Evolutionary conservation across 2,113 vertebrate genomes (phyloP), one percentile per base, ranked within the genome.

Genomic region (Sylvietta virens): DNA sequence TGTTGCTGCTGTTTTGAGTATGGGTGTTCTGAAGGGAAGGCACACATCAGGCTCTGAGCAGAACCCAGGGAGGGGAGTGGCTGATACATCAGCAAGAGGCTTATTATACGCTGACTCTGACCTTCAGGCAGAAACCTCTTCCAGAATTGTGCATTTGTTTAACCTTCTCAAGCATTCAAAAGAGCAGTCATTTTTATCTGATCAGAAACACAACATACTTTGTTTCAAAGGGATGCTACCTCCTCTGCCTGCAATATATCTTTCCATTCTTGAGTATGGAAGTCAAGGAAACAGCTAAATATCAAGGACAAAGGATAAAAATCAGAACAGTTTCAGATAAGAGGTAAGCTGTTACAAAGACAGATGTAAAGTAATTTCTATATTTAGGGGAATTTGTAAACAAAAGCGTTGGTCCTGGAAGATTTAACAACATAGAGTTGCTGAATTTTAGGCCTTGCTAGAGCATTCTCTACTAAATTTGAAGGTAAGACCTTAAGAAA

Each of bases 241-340:
- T 19, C 83, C 88, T 87, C 50, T 69, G 15, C 45, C 72, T 78
- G 82, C 88, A 96, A 89, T 82, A 35, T 30, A 54, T 91, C 17
- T 86, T 96, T 88, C 47, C 4, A 7, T 88, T 94, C 58, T 64
- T 81, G 11, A 27, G 13, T 40, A 35, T 5, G 53, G 62, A 95
- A 95, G 66, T 56, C 47, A 92, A 89, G 37, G 13, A 85, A 94
- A 80, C 17, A 70, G 60, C 28, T 84, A 86, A 87, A 74, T 90
- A 96, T n/a, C 58, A 89, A 85, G 44, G 81, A 78, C 40, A 82
- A 85, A 89, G 4, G 50, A 95, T 82, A 95, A 60, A 92, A 82
- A 85, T 89, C 66, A 86, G 56, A 81, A 74, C 35, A 37, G 19
- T 65, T 91, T 92, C 48, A 76, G 53, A 65, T 51, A 90, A 88